Percentiles rank a stretch among this genome's conserved stretches.
phyloP scores from a whole-genome alignment of 2,113 vertebrate species.

The Neodontobutis hainanensis region DNA sequence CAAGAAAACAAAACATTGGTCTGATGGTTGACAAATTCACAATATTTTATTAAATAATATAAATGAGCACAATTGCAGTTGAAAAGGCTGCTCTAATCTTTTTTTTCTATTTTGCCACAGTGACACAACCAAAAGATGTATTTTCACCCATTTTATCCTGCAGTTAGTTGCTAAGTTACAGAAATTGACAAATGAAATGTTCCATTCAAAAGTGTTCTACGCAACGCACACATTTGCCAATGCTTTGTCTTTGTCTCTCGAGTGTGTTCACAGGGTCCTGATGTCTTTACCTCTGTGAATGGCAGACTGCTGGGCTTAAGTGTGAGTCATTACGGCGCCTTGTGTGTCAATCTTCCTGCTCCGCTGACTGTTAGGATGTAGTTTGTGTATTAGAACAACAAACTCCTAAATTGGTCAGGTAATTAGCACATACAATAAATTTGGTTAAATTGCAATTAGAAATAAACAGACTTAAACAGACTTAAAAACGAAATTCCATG shows the following conservation, averaged over 20 bases:
- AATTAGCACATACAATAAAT: too few species aligned
- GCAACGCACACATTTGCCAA: slow-evolving; percentile 14
- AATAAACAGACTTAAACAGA: too few species aligned
- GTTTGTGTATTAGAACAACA: slow-evolving; percentile 1
- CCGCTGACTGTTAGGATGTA: not conserved
- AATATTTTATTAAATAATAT: slow-evolving; percentile 7
- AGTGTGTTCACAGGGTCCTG: slow-evolving; percentile 4
- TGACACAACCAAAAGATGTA: slow-evolving; percentile 33
- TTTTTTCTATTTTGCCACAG: slow-evolving; percentile 1
- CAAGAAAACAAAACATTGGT: too few species aligned
- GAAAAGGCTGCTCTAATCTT: slow-evolving; percentile 12
- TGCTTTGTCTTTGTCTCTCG: slow-evolving; percentile 21
- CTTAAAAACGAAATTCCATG: too few species aligned
- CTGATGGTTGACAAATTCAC: not conserved
- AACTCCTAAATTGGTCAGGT: not conserved
- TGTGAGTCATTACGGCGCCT: slow-evolving; percentile 15
- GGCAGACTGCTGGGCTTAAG: slow-evolving; percentile 4
- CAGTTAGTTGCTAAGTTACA: slow-evolving; percentile 61
- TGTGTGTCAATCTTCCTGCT: not conserved
- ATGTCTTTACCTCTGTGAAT: slow-evolving; percentile 3
- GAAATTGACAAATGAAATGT: slow-evolving; percentile 33
- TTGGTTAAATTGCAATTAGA: too few species aligned
- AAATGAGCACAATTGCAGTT: slow-evolving; percentile 3
- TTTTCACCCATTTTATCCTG: slow-evolving; percentile 23
- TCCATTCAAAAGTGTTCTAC: slow-evolving; percentile 19